phyloP scores from a whole-genome alignment of 2,888 invertebrate species.

The Lottia scabra region DNA sequence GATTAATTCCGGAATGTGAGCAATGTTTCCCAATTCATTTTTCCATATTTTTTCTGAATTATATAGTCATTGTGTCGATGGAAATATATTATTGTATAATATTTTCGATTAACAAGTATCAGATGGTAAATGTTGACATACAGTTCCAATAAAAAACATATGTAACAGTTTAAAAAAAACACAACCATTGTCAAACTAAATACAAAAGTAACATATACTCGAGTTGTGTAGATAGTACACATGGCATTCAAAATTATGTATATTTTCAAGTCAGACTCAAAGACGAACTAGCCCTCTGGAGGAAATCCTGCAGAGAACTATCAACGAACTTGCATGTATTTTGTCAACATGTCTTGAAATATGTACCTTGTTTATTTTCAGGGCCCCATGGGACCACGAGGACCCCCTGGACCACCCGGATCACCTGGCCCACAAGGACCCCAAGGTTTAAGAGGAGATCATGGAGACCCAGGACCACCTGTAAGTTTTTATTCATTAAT shows the following conservation, averaged over 20 bases:
- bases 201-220: neutral
- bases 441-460: conserved; percentile 48
- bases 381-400: conserved; percentile 29
- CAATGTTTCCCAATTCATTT: too few species aligned
- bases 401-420: conserved; percentile 31
- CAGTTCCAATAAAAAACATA: neutral
- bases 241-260: too few species aligned
- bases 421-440: conserved; percentile 51
- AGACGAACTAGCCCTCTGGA: neutral
- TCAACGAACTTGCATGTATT: too few species aligned
- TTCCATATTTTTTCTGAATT: too few species aligned
- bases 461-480: conserved; percentile 52
- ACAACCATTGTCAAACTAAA: neutral
- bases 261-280: neutral
- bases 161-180: neutral
- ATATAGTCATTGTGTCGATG: too few species aligned
- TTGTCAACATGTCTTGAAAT: too few species aligned
- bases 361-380: conserved; percentile 1
- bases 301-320: too few species aligned
- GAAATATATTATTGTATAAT: too few species aligned
- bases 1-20: too few species aligned
- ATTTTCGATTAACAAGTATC: too few species aligned
- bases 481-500: neutral
- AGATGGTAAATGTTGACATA: too few species aligned
- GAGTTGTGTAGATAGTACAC: too few species aligned